These are phyloP conservation scores for Dendrolimus punctatus DNA, from an alignment of 1,140 invertebrate genomes.

Conservation along the genomic window DNA sequence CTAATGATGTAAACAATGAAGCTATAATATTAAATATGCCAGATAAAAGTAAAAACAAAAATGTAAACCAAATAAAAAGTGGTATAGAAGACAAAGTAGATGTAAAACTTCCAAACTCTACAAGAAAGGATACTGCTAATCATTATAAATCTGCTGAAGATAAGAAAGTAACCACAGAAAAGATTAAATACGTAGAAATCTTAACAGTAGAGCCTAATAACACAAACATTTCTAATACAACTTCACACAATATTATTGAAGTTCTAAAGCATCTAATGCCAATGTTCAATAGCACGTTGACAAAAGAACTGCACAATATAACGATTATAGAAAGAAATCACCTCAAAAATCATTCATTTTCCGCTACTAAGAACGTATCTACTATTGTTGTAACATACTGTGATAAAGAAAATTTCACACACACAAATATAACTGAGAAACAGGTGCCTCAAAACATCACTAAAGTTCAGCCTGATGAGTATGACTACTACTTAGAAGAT, in stretches of 20 bases:
- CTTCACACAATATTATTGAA: conserved; percentile 50
- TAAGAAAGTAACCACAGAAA: conserved; percentile 20
- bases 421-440: conserved; percentile 18
- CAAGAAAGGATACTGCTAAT: conserved; percentile 18
- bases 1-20: conserved; percentile 36
- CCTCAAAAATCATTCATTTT: conserved; percentile 49
- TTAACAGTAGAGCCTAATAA: conserved; percentile 57
- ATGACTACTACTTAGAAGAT: conserved; percentile 23
- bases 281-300: conserved; percentile 46
- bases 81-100: conserved; percentile 50
- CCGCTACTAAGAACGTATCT: conserved; percentile 53
- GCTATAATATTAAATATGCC: conserved; percentile 46
- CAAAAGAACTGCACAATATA: conserved; percentile 56
- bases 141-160: conserved; percentile 10
- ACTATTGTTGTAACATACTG: conserved; percentile 65
- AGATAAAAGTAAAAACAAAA: conserved; percentile 20
- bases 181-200: conserved; percentile 47
- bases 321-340: conserved; percentile 59
- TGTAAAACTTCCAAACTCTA: conserved; percentile 14
- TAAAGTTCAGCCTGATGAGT: conserved; percentile 13
- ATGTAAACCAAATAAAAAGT: conserved; percentile 39
- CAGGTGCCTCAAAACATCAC: conserved; percentile 10
- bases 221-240: conserved; percentile 29
- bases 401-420: conserved; percentile 58
- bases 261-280: conserved; percentile 60